A percentile compares a stretch with the other conserved stretches of the same genome.
Conservation (phyloP, 2,113 vertebrate genomes). For the Phylloscopus whistleri region DNA sequence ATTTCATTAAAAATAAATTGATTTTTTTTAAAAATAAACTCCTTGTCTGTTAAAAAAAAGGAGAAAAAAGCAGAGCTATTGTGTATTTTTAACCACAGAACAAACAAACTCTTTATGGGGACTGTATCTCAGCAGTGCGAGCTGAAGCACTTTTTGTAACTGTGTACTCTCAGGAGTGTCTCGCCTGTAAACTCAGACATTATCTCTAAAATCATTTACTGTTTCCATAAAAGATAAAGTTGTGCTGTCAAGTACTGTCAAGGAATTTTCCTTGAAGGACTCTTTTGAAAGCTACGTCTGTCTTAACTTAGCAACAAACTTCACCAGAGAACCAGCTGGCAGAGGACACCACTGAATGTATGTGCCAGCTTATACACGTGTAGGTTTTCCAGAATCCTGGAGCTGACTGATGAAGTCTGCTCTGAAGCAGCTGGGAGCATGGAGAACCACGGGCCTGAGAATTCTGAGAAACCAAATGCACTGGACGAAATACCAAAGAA, state of each 20-base stretch:
- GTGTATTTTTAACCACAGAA: neutral
- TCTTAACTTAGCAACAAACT: neutral
- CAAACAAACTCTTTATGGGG: neutral
- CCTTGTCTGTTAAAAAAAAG: neutral
- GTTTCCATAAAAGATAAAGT: neutral
- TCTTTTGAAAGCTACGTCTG: neutral
- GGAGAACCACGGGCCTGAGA: neutral
- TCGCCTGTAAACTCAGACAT: neutral
- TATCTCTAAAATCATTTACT: neutral
- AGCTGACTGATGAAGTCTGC: neutral
- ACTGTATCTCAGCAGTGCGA: neutral
- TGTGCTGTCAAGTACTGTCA: neutral
- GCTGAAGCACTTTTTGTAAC: neutral
- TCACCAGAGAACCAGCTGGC: neutral
- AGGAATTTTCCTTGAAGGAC: neutral
- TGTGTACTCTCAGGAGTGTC: neutral
- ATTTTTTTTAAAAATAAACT: neutral
- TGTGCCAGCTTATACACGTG: fast-evolving
- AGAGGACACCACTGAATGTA: neutral
- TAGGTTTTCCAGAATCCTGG: neutral
- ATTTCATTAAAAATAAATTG: neutral
- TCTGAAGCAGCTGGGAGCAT: neutral
- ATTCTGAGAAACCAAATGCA: neutral
- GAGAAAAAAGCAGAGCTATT: neutral
- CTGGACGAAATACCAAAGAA: neutral